Percentiles rank a stretch among this genome's conserved stretches.
Conservation (phyloP, 2,797 vertebrate species). For the Euthynnus affinis region DNA sequence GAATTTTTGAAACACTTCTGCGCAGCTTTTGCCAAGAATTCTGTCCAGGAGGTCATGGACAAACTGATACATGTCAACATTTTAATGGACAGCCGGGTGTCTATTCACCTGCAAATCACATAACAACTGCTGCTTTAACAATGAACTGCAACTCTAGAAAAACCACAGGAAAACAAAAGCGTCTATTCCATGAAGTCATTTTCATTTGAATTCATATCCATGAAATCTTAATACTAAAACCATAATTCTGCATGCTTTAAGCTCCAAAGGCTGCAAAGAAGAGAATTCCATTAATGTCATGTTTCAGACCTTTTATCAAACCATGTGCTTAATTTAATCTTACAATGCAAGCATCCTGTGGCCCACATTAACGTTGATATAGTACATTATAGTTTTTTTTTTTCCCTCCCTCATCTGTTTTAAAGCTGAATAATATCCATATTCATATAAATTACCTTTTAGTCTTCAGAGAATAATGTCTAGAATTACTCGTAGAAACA, state of each 20-base stretch:
- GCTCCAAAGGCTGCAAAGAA: background rate
- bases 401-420: background rate
- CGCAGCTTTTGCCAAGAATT: background rate
- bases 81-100: background rate
- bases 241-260: background rate
- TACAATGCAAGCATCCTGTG: background rate
- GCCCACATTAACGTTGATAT: background rate
- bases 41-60: background rate
- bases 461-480: background rate
- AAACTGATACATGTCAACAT: background rate
- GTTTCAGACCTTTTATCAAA: background rate
- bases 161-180: background rate
- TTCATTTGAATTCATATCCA: background rate
- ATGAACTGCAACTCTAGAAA: background rate
- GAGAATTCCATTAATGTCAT: background rate
- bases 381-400: background rate
- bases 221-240: background rate
- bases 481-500: background rate
- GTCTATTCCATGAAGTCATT: background rate
- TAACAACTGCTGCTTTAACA: background rate
- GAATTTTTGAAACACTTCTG: background rate
- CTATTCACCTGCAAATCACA: slow-evolving; percentile 1
- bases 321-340: background rate
- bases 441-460: background rate
- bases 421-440: background rate